Base-by-base conservation (phyloP, 2,888 invertebrate species). In the Orthonychiurus folsomi region DNA sequence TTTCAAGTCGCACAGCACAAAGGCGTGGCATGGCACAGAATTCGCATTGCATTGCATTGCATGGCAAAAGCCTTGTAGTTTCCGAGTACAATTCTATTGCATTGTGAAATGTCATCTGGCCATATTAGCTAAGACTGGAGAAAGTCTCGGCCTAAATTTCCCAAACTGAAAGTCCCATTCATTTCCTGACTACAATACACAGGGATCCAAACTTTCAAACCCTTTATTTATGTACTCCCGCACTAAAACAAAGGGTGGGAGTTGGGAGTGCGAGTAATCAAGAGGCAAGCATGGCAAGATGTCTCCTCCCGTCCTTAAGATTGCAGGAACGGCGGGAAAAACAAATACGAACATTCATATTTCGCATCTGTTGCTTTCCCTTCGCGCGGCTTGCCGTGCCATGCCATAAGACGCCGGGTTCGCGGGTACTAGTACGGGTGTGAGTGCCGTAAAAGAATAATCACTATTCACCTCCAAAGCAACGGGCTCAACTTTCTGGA, bases 311-410 rank as follows among this genome's bases (percentile, higher is more conserved):
- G 9, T n/a, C n/a, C n/a, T n/a, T n/a, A n/a, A n/a, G n/a, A 37
- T 37, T 37, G 37, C 9, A 37, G 15, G 37, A 37, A 37, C 9
- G 37, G 37, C 5, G 37, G 37, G 37, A 15, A 37, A 37, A 37
- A 37, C 37, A 37, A 5, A 37, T 37, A 9, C n/a, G n/a, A n/a
- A n/a, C 37, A 37, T 37, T 37, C 37, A 37, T 37, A 37, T 37
- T 37, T 37, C 37, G 37, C 37, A 37, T 37, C 37, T 37, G 37
- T 37, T 37, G 37, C 37, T 37, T 37, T 37, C 37, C 37, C 37
- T 37, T 5, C 5, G 37, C 37, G 5, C 37, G n/a, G n/a, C n/a
- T n/a, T n/a, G n/a, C n/a, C n/a, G n/a, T n/a, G n/a, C n/a, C n/a
- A n/a, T n/a, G n/a, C n/a, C n/a, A n/a, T n/a, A n/a, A n/a, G n/a